These are phyloP conservation scores for Microctenopoma lineatum DNA, from an alignment of 2,797 vertebrate species.

Conservation along the genomic window DNA sequence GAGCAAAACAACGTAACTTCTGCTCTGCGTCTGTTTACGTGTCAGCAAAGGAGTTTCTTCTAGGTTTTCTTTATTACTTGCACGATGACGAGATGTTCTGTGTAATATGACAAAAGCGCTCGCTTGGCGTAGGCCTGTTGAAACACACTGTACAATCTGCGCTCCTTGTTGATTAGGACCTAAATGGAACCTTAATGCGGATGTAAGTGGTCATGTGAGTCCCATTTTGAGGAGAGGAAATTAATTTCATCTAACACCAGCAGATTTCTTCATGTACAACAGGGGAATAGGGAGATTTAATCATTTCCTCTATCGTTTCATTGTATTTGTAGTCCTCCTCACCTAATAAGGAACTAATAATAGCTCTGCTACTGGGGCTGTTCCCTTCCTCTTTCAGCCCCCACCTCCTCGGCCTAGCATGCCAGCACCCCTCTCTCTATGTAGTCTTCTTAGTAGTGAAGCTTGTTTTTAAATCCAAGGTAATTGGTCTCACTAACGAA, in stretches of 20 bases:
- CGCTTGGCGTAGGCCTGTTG: not conserved
- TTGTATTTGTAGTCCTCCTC: slow-evolving; percentile 22
- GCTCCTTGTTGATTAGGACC: slow-evolving; percentile 18
- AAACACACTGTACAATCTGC: slow-evolving; percentile 8
- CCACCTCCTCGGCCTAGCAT: slow-evolving; percentile 22
- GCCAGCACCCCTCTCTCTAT: slow-evolving; percentile 28
- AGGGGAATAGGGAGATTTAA: slow-evolving; percentile 37
- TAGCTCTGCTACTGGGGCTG: slow-evolving; percentile 20
- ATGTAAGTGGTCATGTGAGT: not conserved
- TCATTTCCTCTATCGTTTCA: slow-evolving; percentile 35
- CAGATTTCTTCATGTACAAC: slow-evolving; percentile 8
- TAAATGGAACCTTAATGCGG: slow-evolving; percentile 20
- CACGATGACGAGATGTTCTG: slow-evolving; percentile 12
- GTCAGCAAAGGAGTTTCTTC: not conserved
- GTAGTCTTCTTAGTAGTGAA: slow-evolving; percentile 44
- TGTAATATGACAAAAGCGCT: slow-evolving; percentile 18
- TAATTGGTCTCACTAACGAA: slow-evolving; percentile 61
- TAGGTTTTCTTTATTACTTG: slow-evolving; percentile 15
- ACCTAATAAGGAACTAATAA: slow-evolving; percentile 48
- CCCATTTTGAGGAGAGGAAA: slow-evolving; percentile 23
- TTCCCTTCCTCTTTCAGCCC: not conserved
- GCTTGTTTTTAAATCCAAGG: slow-evolving; percentile 67
- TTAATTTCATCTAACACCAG: slow-evolving; percentile 18
- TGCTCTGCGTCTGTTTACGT: slow-evolving; percentile 2
- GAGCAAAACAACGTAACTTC: slow-evolving; percentile 3